A percentile compares a stretch with the other conserved stretches of the same genome.
These are phyloP conservation scores for Heterotis niloticus DNA, from an alignment of 2,113 vertebrate species.

Conservation along the genomic window DNA sequence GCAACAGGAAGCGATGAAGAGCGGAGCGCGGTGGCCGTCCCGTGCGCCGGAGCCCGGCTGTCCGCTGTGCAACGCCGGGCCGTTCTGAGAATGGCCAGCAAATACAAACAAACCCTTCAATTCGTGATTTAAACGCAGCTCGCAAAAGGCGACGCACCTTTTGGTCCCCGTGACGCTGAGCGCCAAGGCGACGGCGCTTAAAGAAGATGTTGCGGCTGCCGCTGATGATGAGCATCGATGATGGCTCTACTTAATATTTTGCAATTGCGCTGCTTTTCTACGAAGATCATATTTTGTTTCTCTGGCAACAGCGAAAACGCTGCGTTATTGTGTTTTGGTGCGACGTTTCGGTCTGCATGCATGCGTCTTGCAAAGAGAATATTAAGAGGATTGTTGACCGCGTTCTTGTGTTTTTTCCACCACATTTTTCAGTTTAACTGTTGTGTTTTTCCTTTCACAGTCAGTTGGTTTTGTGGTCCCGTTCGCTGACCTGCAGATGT, in stretches of 20 bases:
- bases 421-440: slow-evolving; percentile 35
- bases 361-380: not conserved
- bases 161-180: no score
- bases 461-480: slow-evolving; percentile 26
- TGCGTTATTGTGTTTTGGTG: not conserved
- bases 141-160: no score
- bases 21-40: slow-evolving; percentile 29
- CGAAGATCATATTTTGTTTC: not conserved
- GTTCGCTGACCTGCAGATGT: slow-evolving; percentile 8
- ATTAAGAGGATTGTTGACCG: not conserved
- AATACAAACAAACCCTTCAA: no score
- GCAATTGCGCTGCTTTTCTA: no score
- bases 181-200: no score
- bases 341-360: not conserved
- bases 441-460: slow-evolving; percentile 28
- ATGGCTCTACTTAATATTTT: no score
- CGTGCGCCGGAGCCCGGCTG: not conserved
- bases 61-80: no score
- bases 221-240: no score
- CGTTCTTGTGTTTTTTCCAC: slow-evolving; percentile 1
- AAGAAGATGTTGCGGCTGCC: no score
- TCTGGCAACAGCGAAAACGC: not conserved
- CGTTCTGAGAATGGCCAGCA: no score
- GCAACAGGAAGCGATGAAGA: slow-evolving; percentile 35
- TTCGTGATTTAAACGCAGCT: no score